Conservation (phyloP, 2,113 vertebrate genomes). For the Syrmaticus mikado region DNA sequence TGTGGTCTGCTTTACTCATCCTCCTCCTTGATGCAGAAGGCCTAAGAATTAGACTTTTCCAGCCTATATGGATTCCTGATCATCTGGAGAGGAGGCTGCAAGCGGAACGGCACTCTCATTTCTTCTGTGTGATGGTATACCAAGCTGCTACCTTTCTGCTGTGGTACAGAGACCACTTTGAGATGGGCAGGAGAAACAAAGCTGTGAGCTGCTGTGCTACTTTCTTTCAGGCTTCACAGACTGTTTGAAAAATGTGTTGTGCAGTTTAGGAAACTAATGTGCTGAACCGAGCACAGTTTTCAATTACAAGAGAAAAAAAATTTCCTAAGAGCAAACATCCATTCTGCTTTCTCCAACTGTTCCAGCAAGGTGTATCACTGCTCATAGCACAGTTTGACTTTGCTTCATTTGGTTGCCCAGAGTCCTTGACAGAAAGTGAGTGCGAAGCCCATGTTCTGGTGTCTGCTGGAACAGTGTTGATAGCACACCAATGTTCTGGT, state of each 20-base stretch:
- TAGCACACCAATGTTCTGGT: too few relatives aligned
- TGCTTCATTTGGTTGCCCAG: not conserved
- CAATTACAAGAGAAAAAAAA: conserved; percentile 35
- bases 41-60: not conserved
- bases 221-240: conserved; percentile 30
- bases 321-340: conserved; percentile 7
- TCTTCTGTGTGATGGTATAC: not conserved
- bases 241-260: conserved; percentile 31
- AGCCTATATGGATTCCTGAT: not conserved
- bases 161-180: not conserved
- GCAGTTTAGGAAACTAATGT: conserved; percentile 35
- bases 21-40: not conserved
- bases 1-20: not conserved
- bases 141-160: not conserved
- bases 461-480: too few relatives aligned
- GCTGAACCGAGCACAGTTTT: conserved; percentile 12
- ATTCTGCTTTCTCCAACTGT: not conserved
- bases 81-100: not conserved
- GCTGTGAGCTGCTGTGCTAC: not conserved
- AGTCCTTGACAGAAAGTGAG: conserved; percentile 8
- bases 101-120: not conserved
- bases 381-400: not conserved
- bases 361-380: not conserved
- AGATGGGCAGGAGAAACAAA: not conserved
- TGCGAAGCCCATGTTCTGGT: too few relatives aligned